phyloP scores from a whole-genome alignment of 2,113 vertebrate species.

The Atherinomorus stipes region DNA sequence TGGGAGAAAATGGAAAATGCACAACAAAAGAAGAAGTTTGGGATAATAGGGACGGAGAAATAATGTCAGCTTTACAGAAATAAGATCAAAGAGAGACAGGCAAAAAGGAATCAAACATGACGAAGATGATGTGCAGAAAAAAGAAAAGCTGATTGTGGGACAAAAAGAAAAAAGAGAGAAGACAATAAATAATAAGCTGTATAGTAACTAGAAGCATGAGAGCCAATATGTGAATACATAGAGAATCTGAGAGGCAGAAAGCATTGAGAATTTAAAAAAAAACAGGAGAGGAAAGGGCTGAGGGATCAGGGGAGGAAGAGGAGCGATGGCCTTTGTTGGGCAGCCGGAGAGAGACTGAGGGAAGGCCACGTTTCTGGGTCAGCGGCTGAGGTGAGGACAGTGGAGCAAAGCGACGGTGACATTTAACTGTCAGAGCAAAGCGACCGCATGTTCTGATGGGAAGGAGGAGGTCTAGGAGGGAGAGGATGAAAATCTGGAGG shows the following conservation, averaged over 20 bases:
- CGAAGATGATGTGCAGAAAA: background rate
- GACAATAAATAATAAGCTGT: background rate
- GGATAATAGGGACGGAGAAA: no score
- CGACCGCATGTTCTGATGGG: slow-evolving; percentile 43
- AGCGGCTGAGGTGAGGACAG: slow-evolving; percentile 48
- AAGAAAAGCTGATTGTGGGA: no score
- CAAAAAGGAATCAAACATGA: background rate
- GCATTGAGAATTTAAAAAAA: background rate
- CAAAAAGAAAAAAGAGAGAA: background rate
- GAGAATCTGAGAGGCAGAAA: accelerated
- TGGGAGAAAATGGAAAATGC: background rate
- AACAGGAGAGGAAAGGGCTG: background rate
- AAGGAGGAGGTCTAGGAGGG: slow-evolving; percentile 17
- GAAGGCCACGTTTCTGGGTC: slow-evolving; percentile 63
- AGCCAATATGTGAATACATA: background rate
- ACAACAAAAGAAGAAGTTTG: background rate
- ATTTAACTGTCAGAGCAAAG: slow-evolving; percentile 61
- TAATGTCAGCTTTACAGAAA: background rate
- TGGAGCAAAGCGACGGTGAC: slow-evolving; percentile 50
- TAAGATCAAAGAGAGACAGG: background rate
- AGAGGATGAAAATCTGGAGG: background rate
- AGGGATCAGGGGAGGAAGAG: slow-evolving; percentile 13
- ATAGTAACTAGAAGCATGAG: background rate
- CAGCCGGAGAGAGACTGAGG: slow-evolving; percentile 1
- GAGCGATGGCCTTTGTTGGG: slow-evolving; percentile 21